Evolutionary conservation across 1,140 invertebrate genomes (phyloP), one percentile per base, ranked within the genome.

Genomic region (Hyles euphorbiae): DNA sequence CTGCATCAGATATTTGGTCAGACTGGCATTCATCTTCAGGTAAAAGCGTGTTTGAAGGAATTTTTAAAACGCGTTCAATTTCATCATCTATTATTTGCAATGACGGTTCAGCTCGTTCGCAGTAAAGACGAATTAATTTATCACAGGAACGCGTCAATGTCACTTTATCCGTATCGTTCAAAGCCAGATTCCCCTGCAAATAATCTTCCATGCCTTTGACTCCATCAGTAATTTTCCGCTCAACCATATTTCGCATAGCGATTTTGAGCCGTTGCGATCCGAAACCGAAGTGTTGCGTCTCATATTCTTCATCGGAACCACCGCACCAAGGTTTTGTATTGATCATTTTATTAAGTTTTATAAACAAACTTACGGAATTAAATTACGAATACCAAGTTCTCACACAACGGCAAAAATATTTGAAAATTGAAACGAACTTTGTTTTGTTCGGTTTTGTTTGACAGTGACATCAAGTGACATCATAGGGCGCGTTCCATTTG

Each of bases 241-340:
- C 83, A n/a, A 88, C 68, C 86, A 88, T 87, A 76, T 88, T 71
- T 3, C 86, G 74, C 7, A 87, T 69, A 4, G 86, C 72, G 32
- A 88, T 84, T 78, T 88, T 83, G 1, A 88, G 61, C 11, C 83
- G 65, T 67, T 88, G 86, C 8, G 81, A 61, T 12, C 86, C 86
- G 60, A 88, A 88, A 10, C 86, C 83, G 56, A 88, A 88, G 61
- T 81, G 76, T 55, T 88, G 83, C 2, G 86, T 87, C 68, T 86
- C 78, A 58, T 87, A 88, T 68, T 88, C 86, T 70, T 88, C 83
- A 5, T 87, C 77, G 2, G 74, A 78, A 9, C 86, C 86, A 47
- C 86, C 86, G 36, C 54, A 73, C 86, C 86, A 88, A n/a, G 68
- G 63, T 56, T 70, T 60, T 36, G 71, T 74, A 68, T 76, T 78